These are phyloP conservation scores for Crypturellus tataupa DNA, from an alignment of 2,797 vertebrate genomes.

Conservation along the genomic window DNA sequence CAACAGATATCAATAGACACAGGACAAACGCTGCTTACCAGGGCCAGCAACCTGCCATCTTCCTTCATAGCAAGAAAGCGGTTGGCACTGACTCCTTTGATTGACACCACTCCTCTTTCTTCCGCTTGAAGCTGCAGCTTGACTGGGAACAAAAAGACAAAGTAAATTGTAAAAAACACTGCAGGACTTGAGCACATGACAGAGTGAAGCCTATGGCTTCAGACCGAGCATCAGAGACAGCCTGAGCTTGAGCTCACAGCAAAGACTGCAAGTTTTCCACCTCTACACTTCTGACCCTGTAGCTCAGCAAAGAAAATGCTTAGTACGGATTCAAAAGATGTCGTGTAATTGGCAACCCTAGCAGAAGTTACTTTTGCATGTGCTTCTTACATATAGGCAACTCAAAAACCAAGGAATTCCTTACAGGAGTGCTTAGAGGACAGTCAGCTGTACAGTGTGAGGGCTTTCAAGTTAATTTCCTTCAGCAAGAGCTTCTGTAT, in stretches of 20 bases:
- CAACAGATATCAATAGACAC: not conserved
- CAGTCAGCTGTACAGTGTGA: accelerated
- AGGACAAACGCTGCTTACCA: constrained; percentile 82
- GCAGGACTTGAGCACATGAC: not conserved
- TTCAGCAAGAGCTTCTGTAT: accelerated
- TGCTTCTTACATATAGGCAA: not conserved
- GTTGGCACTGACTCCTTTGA: constrained; percentile 94
- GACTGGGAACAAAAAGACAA: constrained; percentile 79
- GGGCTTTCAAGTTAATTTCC: not conserved
- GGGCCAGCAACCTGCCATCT: constrained; percentile 91
- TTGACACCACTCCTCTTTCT: constrained; percentile 93
- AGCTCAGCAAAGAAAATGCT: not conserved
- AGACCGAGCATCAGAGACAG: not conserved
- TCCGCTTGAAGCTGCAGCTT: constrained; percentile 96
- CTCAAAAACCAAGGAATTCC: not conserved
- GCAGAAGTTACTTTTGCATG: not conserved
- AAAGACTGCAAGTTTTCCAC: accelerated
- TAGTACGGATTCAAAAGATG: not conserved
- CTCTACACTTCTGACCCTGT: not conserved
- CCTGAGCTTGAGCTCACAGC: not conserved
- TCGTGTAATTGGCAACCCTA: accelerated
- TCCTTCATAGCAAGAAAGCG: constrained; percentile 97
- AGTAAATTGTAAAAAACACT: not conserved
- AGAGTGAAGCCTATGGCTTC: not conserved
- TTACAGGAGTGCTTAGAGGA: not conserved